Percentiles rank a stretch among this genome's conserved stretches.
Evolutionary conservation across 1,140 invertebrate genomes (phyloP).

Genomic region (Tenebrio molitor): DNA sequence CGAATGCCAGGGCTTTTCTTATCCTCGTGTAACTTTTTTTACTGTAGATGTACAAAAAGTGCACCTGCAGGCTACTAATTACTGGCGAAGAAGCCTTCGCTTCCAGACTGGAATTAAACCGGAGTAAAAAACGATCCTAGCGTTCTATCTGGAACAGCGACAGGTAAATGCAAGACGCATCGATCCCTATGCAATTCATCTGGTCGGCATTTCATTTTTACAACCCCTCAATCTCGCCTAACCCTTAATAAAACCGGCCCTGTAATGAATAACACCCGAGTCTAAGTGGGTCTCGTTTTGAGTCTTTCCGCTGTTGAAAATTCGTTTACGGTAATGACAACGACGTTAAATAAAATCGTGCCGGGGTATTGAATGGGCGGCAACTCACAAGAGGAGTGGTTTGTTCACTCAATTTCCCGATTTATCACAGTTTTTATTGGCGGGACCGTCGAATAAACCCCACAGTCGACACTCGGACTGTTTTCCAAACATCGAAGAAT

Average conservation of each 20-base stretch:
- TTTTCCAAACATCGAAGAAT: no score
- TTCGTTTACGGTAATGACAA: conserved; percentile 35
- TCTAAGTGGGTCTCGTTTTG: conserved; percentile 12
- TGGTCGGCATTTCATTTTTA: conserved; percentile 7
- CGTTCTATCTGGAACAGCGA: background rate
- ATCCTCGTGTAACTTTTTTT: no score
- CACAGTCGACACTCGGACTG: no score
- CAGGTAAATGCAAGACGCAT: conserved; percentile 2
- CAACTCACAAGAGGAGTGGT: conserved; percentile 25
- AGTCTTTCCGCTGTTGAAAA: conserved; percentile 23
- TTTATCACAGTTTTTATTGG: conserved; percentile 33
- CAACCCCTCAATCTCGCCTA: background rate
- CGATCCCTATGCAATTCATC: conserved; percentile 5
- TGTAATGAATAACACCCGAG: conserved; percentile 17
- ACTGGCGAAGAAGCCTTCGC: no score
- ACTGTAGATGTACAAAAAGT: no score
- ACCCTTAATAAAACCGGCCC: conserved; percentile 21
- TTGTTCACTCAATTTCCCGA: conserved; percentile 37
- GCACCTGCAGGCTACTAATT: no score
- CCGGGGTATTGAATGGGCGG: conserved; percentile 20
- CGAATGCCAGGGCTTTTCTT: no score
- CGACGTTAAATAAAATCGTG: conserved; percentile 20
- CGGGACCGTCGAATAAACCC: background rate
- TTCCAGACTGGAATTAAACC: no score
- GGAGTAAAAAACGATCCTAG: no score